A percentile compares a stretch with the other conserved stretches of the same genome.
phyloP scores from a whole-genome alignment of 2,888 invertebrate species.

The Nomada hirtipes region DNA sequence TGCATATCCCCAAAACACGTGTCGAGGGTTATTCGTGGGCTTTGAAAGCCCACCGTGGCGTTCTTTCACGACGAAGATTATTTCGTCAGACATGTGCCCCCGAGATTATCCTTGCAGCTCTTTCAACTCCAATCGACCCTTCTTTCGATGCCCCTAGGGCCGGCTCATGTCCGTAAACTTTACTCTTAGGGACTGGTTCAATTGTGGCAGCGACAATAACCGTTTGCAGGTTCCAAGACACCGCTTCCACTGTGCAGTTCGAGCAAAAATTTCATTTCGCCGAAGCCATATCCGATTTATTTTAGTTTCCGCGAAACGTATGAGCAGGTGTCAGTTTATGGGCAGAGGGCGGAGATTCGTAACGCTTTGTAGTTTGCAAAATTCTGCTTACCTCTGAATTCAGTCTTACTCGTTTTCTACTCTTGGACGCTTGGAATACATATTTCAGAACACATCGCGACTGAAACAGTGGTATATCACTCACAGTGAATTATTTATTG shows the following conservation, averaged over 20 bases:
- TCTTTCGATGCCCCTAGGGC: neutral
- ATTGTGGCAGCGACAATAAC: slow-evolving; percentile 27
- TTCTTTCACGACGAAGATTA: neutral
- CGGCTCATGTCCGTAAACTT: slow-evolving; percentile 16
- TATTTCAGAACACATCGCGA: too few species aligned
- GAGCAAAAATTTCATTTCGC: slow-evolving; percentile 21
- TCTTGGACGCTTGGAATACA: neutral
- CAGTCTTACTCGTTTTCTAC: neutral
- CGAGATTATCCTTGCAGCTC: neutral
- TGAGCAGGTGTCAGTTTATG: neutral
- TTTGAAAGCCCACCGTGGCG: neutral
- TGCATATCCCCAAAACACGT: slow-evolving; percentile 1
- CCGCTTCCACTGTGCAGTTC: neutral
- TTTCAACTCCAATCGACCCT: neutral
- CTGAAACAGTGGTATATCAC: too few species aligned
- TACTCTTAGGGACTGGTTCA: neutral
- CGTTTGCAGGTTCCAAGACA: slow-evolving; percentile 1
- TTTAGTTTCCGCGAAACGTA: neutral
- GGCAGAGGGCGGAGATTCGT: neutral
- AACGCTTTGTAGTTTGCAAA: slow-evolving; percentile 20
- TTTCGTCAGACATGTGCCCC: slow-evolving; percentile 1
- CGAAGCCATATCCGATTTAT: neutral
- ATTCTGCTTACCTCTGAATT: neutral
- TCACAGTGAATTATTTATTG: too few species aligned
- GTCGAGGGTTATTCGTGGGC: slow-evolving; percentile 13